Conservation (phyloP, 2,797 vertebrate genomes). For the Acanthiza pusilla region DNA sequence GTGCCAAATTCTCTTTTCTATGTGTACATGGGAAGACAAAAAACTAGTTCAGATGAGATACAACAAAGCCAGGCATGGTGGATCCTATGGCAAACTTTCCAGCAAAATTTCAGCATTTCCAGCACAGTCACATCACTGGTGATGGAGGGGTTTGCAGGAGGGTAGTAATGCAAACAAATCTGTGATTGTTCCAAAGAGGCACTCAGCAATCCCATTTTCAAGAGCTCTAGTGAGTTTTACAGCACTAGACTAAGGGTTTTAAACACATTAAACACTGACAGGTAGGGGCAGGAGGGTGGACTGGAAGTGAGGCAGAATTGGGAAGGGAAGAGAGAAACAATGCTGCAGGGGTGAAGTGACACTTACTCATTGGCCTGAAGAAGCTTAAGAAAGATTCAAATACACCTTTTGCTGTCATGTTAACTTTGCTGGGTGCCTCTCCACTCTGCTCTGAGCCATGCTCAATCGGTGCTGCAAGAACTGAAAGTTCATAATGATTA, state of each 20-base stretch:
- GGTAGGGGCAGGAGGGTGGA: neutral
- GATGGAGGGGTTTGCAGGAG: neutral
- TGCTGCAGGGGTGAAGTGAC: neutral
- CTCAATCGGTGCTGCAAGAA: neutral
- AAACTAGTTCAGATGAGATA: neutral
- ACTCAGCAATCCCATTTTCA: neutral
- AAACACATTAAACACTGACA: neutral
- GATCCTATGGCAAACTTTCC: neutral
- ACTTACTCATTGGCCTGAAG: conserved; percentile 74
- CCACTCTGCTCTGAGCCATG: neutral
- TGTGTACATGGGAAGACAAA: neutral
- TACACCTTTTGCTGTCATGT: neutral
- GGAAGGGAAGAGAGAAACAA: neutral
- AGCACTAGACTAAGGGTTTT: neutral
- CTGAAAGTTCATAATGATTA: conserved; percentile 28
- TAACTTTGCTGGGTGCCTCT: neutral
- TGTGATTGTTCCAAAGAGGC: neutral
- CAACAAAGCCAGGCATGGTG: neutral
- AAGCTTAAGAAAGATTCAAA: neutral
- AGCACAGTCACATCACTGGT: neutral
- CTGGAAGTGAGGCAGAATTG: neutral
- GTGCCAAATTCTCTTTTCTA: neutral
- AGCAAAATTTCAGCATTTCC: neutral
- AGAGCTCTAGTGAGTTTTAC: neutral
- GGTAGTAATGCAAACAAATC: neutral